Base-by-base conservation (phyloP, 2,113 vertebrate species). In the Semicossyphus pulcher region DNA sequence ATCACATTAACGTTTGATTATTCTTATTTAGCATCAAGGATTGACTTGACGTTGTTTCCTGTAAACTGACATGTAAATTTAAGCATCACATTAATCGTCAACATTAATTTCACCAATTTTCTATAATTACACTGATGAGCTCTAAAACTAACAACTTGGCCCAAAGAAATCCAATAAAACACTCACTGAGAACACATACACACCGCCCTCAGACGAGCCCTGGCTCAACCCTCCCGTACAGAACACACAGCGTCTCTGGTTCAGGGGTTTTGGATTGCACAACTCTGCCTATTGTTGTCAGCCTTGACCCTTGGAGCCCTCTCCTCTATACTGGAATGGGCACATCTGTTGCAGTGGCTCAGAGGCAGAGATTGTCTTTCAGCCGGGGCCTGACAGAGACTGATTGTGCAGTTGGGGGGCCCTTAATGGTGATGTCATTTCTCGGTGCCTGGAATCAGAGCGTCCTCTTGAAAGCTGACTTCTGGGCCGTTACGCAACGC, bases 361-460 rank as follows among this genome's bases (percentile, higher is more conserved):
- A 81, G 72, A 89, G 73, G 86, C 86, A 71, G 78, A 87, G 85
- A 92, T 93, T 90, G 87, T 92, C 81, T 92, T 88, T 83, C 77
- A 15, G 25, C 68, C 32, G n/a, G 20, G 23, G 68, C 56, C 56
- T 89, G 85, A 91, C 89, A 89, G 87, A 83, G 87, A 86, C 39
- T 61, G 79, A 90, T 89, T 92, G 89, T 88, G 73, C 72, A 61
- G 68, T 77, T 73, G 72, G 77, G 72, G 74, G 78, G 52, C 68
- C 78, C 74, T 63, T 1, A 10, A 32, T 64, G 70, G 85, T 93
- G 93, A 94, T 90, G 91, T 94, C 89, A 93, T 83, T 23, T 78
- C 65, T 83, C 74, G 10, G 81, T 78, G 73, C 77, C 58, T 14
- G 26, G 77, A 89, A 83, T 80, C 57, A 67, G 60, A 74, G 82